A percentile compares a stretch with the other conserved stretches of the same genome.
These are phyloP conservation scores for Neoarius graeffei DNA, from an alignment of 2,113 vertebrate genomes.

Conservation along the genomic window DNA sequence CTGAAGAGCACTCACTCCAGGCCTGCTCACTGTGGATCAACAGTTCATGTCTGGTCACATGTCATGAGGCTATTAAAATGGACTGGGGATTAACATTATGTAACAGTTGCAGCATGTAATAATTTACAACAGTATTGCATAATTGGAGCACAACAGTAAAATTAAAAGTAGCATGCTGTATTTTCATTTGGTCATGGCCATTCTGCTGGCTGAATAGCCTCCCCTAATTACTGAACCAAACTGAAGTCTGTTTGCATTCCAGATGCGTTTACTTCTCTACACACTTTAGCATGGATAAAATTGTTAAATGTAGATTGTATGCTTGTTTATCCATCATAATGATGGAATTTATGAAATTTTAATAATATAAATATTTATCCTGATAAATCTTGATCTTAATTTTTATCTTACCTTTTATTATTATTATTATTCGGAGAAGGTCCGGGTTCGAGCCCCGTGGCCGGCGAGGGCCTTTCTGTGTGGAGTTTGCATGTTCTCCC, in stretches of 20 bases:
- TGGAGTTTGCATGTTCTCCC: no score
- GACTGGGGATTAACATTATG: slow-evolving; percentile 16
- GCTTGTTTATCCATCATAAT: background rate
- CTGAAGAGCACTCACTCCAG: background rate
- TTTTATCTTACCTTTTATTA: background rate
- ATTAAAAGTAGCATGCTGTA: slow-evolving; percentile 12
- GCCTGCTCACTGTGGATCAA: background rate
- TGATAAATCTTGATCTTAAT: no score
- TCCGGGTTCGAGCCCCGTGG: no score
- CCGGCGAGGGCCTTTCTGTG: no score
- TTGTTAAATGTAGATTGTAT: background rate
- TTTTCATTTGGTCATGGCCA: slow-evolving; percentile 20
- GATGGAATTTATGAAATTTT: background rate
- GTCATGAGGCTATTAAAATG: slow-evolving; percentile 1
- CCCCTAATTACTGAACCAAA: background rate
- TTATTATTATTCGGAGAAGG: background rate
- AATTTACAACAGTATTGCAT: slow-evolving; percentile 32
- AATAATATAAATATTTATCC: background rate
- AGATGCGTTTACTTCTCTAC: background rate
- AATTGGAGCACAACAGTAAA: slow-evolving; percentile 13
- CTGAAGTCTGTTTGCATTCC: background rate
- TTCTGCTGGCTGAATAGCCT: background rate
- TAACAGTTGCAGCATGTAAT: slow-evolving; percentile 31
- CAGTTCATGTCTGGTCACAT: slow-evolving; percentile 6
- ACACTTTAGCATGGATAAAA: background rate